Evolutionary conservation across 2,888 invertebrate genomes (phyloP).

Genomic region (Carterocephalus palaemon): DNA sequence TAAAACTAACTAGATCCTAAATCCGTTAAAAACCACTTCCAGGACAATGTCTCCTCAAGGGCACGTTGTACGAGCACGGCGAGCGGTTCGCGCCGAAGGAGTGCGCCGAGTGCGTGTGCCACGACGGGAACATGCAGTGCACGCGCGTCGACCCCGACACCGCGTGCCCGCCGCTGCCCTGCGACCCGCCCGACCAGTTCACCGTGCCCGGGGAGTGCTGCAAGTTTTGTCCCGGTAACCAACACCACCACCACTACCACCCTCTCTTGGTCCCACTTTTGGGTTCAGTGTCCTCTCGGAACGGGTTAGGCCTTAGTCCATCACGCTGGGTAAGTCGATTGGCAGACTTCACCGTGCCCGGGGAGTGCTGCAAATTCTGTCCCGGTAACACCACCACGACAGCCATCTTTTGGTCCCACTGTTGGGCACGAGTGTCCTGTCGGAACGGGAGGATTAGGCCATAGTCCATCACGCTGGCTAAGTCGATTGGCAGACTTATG

Average conservation of each 20-base stretch:
- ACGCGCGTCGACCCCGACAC: conserved; percentile 84
- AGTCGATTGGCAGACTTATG: too few relatives aligned
- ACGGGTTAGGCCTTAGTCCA: too few relatives aligned
- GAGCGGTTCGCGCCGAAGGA: conserved; percentile 84
- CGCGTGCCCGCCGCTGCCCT: conserved; percentile 87
- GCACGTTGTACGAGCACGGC: conserved; percentile 88
- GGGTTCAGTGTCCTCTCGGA: too few relatives aligned
- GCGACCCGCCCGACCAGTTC: conserved; percentile 87
- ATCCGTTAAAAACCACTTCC: conserved; percentile 48
- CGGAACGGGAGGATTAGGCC: too few relatives aligned
- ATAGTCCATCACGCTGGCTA: too few relatives aligned
- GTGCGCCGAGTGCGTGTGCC: conserved; percentile 90
- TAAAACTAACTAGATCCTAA: too few relatives aligned
- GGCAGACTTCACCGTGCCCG: conserved; percentile 89
- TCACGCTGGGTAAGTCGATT: too few relatives aligned
- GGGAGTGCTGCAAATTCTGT: conserved; percentile 94
- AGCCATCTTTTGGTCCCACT: too few relatives aligned
- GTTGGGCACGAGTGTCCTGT: too few relatives aligned
- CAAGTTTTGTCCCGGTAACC: conserved; percentile 91
- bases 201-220: conserved; percentile 92
- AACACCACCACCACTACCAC: too few relatives aligned
- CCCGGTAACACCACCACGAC: conserved; percentile 87
- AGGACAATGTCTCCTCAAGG: conserved; percentile 85
- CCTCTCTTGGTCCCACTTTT: too few relatives aligned
- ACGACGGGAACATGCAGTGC: conserved; percentile 90